Evolutionary conservation across 2,113 vertebrate species (phyloP).

Genomic region (Hydrolagus affinis): DNA sequence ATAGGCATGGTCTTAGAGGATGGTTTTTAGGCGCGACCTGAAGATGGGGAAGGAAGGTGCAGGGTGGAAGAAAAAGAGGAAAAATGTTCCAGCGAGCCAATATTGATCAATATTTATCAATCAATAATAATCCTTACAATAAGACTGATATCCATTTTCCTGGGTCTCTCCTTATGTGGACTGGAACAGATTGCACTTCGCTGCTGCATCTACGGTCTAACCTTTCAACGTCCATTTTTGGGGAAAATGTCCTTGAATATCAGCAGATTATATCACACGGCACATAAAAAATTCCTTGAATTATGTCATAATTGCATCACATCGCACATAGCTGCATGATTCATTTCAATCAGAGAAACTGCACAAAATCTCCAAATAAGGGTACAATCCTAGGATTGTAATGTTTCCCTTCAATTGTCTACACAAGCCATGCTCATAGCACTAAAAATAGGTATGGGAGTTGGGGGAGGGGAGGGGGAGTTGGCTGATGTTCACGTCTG

Average conservation of each 20-base stretch:
- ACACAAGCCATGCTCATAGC: neutral
- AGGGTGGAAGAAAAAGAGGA: too few species aligned
- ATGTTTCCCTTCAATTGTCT: too few species aligned
- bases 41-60: too few species aligned
- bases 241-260: conserved; percentile 2
- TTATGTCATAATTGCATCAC: conserved; percentile 2
- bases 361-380: conserved; percentile 12
- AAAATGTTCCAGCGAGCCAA: too few species aligned
- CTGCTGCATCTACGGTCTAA: neutral
- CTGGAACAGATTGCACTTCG: neutral
- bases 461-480: neutral
- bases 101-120: too few species aligned
- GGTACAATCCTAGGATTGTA: neutral
- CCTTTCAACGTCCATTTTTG: conserved; percentile 25
- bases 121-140: too few species aligned
- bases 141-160: too few species aligned
- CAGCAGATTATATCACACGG: conserved; percentile 1
- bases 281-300: conserved; percentile 11
- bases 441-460: neutral
- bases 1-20: too few species aligned
- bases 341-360: neutral
- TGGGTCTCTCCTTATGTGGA: neutral
- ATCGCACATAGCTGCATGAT: neutral
- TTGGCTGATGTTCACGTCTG: neutral
- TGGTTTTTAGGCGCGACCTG: too few species aligned